Conservation (phyloP, 2,888 invertebrate species). For the Phaonia tiefii region DNA sequence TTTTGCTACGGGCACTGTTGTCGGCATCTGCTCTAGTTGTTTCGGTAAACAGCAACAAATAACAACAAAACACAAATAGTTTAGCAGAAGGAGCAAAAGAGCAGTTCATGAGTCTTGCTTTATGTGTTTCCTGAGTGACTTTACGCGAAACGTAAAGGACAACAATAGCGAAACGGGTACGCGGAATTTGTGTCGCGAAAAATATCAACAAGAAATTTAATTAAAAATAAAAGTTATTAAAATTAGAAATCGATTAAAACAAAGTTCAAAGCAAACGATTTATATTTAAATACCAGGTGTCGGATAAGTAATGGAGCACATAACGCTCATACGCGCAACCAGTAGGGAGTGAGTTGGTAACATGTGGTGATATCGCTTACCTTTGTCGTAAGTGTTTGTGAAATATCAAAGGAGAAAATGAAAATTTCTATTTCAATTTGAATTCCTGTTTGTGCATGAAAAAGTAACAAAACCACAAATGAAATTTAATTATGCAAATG, state of each 20-base stretch:
- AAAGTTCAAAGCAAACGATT: constrained; percentile 31
- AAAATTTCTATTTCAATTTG: not conserved
- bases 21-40: constrained; percentile 32
- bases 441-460: not conserved
- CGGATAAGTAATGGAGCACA: constrained; percentile 42
- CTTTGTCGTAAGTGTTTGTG: not conserved
- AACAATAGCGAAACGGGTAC: constrained; percentile 18
- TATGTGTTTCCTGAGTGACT: not conserved
- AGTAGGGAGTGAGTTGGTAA: too few species aligned
- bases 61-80: too few species aligned
- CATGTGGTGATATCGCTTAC: too few species aligned
- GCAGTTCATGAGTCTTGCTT: constrained; percentile 12
- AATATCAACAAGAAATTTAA: constrained; percentile 14
- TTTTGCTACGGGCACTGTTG: constrained; percentile 74
- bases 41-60: constrained; percentile 30
- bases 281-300: not conserved
- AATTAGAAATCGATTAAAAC: too few species aligned
- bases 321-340: constrained; percentile 41
- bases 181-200: constrained; percentile 16
- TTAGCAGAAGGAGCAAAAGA: constrained; percentile 1
- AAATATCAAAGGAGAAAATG: not conserved
- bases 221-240: too few species aligned
- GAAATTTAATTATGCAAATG: constrained; percentile 72
- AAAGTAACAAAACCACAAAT: constrained; percentile 48
- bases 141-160: constrained; percentile 6